phyloP scores from a whole-genome alignment of 2,113 vertebrate genomes.

The Chloebia gouldiae region DNA sequence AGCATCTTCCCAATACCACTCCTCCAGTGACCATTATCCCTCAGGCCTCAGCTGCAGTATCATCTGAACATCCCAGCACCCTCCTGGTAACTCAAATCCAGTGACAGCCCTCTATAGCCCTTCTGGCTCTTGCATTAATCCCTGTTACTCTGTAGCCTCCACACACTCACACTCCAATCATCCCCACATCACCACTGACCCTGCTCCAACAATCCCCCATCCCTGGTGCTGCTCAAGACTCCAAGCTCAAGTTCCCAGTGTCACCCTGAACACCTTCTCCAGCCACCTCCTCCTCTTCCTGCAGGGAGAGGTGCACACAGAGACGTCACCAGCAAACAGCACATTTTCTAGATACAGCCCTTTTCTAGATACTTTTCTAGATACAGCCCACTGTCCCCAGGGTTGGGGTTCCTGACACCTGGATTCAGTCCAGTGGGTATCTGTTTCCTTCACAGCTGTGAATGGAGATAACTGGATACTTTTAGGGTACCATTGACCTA shows the following conservation, averaged over 20 bases:
- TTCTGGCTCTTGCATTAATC: neutral
- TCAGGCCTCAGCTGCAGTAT: neutral
- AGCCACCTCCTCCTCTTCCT: neutral
- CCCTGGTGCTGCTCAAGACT: neutral
- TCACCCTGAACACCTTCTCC: neutral
- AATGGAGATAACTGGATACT: neutral
- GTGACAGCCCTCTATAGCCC: neutral
- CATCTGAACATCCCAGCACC: neutral
- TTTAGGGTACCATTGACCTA: neutral
- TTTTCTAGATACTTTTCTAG: too few species aligned
- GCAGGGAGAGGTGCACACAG: neutral
- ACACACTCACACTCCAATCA: too few species aligned
- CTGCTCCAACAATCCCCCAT: neutral
- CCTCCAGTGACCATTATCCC: neutral
- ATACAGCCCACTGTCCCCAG: accelerated
- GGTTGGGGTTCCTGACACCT: neutral
- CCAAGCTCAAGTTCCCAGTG: neutral
- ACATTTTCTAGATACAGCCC: neutral
- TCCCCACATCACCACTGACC: neutral
- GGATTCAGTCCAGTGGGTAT: neutral
- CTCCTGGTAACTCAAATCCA: neutral
- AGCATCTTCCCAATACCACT: neutral
- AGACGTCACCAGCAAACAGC: neutral
- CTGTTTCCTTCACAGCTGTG: neutral
- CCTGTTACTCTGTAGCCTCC: neutral